Evolutionary conservation across 1,140 invertebrate species (phyloP).

Genomic region (Solenopsis fugax): DNA sequence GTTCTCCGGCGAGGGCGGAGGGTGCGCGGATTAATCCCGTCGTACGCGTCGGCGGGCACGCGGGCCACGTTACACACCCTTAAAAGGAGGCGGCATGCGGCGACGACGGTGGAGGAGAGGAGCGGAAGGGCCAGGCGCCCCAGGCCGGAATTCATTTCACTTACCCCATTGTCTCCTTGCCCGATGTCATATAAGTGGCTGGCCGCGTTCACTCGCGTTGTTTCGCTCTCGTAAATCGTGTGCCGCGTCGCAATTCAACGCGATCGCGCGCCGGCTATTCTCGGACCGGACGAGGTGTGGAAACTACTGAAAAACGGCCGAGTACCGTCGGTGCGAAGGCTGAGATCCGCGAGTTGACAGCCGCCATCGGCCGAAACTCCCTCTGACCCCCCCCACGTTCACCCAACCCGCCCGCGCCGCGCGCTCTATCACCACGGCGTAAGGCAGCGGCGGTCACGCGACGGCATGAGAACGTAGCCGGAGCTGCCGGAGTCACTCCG

Average conservation of each 20-base stretch:
- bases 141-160: constrained; percentile 68
- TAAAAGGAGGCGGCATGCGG: constrained; percentile 76
- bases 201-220: constrained; percentile 70
- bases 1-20: not conserved
- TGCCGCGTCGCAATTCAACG: constrained; percentile 27
- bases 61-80: constrained; percentile 76
- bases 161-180: constrained; percentile 86
- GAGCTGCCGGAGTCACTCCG: constrained; percentile 78
- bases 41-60: constrained; percentile 8
- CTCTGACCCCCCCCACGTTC: not conserved
- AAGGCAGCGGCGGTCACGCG: constrained; percentile 69
- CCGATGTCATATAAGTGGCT: constrained; percentile 84
- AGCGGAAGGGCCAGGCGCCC: not conserved
- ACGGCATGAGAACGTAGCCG: constrained; percentile 80
- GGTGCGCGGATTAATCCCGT: constrained; percentile 46
- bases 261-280: constrained; percentile 36
- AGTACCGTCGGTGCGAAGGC: constrained; percentile 61
- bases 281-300: not conserved
- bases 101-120: not conserved
- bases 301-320: constrained; percentile 55
- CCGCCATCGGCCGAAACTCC: constrained; percentile 79
- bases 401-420: not conserved
- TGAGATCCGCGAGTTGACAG: constrained; percentile 80
- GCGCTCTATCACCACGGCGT: constrained; percentile 62
- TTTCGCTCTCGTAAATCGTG: constrained; percentile 77